Conservation (phyloP, 2,113 vertebrate genomes). For the Rhabdornis inornatus region DNA sequence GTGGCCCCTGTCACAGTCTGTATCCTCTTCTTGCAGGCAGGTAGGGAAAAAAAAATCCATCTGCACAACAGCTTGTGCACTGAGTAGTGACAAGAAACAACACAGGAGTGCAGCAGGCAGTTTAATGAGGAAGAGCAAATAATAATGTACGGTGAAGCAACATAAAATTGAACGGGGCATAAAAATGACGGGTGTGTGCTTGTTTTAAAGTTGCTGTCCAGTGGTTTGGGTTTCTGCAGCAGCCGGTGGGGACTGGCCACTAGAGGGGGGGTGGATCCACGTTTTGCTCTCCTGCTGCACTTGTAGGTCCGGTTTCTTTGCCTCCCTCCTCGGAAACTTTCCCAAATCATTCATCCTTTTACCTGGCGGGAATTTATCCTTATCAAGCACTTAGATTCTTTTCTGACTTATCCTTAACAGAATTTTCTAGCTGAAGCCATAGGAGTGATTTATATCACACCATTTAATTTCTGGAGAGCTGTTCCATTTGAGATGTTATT, state of each 20-base stretch:
- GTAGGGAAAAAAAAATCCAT: background rate
- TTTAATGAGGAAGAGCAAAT: background rate
- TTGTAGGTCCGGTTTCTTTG: accelerated
- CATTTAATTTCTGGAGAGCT: background rate
- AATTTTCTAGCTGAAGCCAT: background rate
- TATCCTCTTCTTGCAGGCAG: background rate
- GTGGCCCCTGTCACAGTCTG: background rate
- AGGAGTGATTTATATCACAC: background rate
- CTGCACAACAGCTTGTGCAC: background rate
- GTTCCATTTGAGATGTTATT: background rate
- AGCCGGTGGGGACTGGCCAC: background rate
- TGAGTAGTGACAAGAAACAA: background rate
- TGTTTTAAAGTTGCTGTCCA: background rate
- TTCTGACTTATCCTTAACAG: background rate
- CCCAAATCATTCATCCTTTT: background rate
- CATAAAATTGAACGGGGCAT: background rate
- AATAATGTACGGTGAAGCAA: background rate
- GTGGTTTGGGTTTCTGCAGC: background rate
- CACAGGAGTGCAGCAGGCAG: background rate
- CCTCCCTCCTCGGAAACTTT: background rate
- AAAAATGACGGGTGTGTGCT: accelerated
- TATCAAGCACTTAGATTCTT: background rate
- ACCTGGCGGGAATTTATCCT: background rate
- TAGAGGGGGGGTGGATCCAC: slow-evolving; percentile 55
- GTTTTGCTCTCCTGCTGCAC: background rate